A percentile compares a stretch with the other conserved stretches of the same genome.
These are phyloP conservation scores for Archips xylosteana DNA, from an alignment of 2,888 invertebrate species.

Conservation along the genomic window DNA sequence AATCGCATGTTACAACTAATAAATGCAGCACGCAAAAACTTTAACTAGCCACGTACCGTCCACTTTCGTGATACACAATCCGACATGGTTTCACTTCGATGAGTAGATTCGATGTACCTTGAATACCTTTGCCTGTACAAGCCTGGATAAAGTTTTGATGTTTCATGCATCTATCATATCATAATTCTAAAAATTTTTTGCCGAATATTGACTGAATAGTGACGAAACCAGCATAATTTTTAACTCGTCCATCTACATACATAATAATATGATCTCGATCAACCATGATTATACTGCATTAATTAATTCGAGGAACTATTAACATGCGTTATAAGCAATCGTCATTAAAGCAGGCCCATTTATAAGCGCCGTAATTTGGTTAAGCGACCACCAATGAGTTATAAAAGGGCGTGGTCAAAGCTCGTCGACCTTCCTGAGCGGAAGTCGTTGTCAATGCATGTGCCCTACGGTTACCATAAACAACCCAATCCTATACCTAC, in stretches of 20 bases:
- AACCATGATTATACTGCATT: conserved; percentile 4
- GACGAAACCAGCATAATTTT: neutral
- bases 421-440: conserved; percentile 45
- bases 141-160: neutral
- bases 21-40: conserved; percentile 70
- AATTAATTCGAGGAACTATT: conserved; percentile 29
- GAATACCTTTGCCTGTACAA: neutral
- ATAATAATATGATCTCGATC: neutral
- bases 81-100: conserved; percentile 81
- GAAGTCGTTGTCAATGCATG: conserved; percentile 43
- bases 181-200: no score
- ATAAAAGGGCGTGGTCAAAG: conserved; percentile 45
- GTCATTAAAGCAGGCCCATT: conserved; percentile 39
- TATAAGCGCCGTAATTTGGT: conserved; percentile 38
- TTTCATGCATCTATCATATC: no score
- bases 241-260: neutral
- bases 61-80: conserved; percentile 75
- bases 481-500: conserved; percentile 38
- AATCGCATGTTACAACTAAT: conserved; percentile 69
- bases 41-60: conserved; percentile 69
- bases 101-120: conserved; percentile 43
- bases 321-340: conserved; percentile 33
- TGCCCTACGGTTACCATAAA: conserved; percentile 43
- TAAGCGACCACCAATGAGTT: conserved; percentile 41
- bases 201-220: no score